Evolutionary conservation across 1,140 invertebrate genomes (phyloP).

Genomic region (Cephus cinctus): DNA sequence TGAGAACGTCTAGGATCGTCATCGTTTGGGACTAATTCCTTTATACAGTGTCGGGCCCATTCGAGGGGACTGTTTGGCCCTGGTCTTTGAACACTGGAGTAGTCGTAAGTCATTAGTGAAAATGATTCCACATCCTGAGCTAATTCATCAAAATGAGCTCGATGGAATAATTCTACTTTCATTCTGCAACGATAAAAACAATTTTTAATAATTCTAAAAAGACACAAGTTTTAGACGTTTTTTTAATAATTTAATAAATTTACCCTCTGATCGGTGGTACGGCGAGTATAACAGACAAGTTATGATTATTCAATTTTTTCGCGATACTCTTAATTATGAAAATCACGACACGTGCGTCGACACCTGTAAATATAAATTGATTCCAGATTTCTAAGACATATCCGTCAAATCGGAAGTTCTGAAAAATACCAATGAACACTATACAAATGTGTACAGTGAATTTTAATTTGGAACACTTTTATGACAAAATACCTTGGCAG

Average conservation of each 20-base stretch:
- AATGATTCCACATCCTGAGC: slow-evolving; percentile 78
- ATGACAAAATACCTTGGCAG: too few relatives aligned
- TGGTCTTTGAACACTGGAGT: slow-evolving; percentile 77
- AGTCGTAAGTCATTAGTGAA: slow-evolving; percentile 96
- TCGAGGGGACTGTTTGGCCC: slow-evolving; percentile 85
- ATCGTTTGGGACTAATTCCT: slow-evolving; percentile 67
- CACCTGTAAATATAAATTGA: slow-evolving; percentile 68
- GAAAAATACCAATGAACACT: slow-evolving; percentile 15
- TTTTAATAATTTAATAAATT: slow-evolving; percentile 16
- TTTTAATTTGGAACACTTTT: too few relatives aligned
- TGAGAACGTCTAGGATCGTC: slow-evolving; percentile 66
- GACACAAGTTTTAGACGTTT: too few relatives aligned
- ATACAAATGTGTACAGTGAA: slow-evolving; percentile 3
- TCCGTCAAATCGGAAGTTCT: slow-evolving; percentile 76
- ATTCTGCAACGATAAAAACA: slow-evolving; percentile 30
- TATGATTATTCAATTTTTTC: slow-evolving; percentile 53
- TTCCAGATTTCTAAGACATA: slow-evolving; percentile 87
- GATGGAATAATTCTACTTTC: slow-evolving; percentile 69
- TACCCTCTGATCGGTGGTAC: slow-evolving; percentile 78
- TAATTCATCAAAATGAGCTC: slow-evolving; percentile 75
- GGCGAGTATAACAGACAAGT: slow-evolving; percentile 75
- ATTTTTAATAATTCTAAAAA: neutral
- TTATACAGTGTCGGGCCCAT: slow-evolving; percentile 81
- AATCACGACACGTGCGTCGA: slow-evolving; percentile 63
- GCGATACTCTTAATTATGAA: slow-evolving; percentile 64